These are phyloP conservation scores for Calidris pygmaea DNA, from an alignment of 2,113 vertebrate species.

Conservation along the genomic window DNA sequence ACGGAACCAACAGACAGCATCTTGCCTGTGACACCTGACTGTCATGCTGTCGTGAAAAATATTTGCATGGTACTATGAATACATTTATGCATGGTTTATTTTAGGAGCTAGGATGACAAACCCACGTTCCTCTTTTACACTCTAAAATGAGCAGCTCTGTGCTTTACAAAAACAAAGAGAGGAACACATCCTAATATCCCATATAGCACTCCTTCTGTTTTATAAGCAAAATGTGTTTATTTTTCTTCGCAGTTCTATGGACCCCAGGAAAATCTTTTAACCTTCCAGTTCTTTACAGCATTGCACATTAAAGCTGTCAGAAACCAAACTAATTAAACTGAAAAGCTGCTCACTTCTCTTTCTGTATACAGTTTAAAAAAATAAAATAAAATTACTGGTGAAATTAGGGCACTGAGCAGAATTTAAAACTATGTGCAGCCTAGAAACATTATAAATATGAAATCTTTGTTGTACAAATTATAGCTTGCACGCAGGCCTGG, in stretches of 20 bases:
- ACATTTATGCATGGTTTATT: not conserved
- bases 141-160: not conserved
- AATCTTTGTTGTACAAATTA: constrained; percentile 35
- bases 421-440: not conserved
- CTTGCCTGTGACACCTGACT: constrained; percentile 42
- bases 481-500: not conserved
- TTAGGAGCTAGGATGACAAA: constrained; percentile 13
- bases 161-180: constrained; percentile 5
- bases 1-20: not conserved
- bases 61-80: not conserved
- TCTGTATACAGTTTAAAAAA: not conserved
- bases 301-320: constrained; percentile 32
- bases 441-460: constrained; percentile 11
- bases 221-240: not conserved
- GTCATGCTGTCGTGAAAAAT: constrained; percentile 17
- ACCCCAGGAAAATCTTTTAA: constrained; percentile 65
- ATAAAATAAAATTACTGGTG: not conserved
- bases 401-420: constrained; percentile 27
- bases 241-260: not conserved
- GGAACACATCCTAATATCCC: not conserved
- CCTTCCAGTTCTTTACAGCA: constrained; percentile 12
- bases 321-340: constrained; percentile 40
- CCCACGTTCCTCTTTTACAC: not conserved
- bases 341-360: constrained; percentile 9
- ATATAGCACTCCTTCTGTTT: not conserved